These are phyloP conservation scores for Sphaeramia orbicularis DNA, from an alignment of 2,797 vertebrate species.

Conservation along the genomic window DNA sequence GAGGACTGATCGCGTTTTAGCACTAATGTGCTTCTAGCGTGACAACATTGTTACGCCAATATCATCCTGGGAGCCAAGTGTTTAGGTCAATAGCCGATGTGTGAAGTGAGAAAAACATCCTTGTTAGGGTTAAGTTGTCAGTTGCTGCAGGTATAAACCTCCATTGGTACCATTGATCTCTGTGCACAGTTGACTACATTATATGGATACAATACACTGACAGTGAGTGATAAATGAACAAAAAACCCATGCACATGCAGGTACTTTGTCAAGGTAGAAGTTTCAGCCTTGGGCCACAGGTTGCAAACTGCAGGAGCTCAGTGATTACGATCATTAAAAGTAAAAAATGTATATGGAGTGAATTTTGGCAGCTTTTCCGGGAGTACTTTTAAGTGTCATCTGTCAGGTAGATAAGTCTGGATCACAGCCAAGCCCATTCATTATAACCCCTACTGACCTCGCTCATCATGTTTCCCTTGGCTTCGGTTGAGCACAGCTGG, in stretches of 20 bases:
- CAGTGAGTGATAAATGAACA: too few relatives aligned
- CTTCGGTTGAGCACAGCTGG: conserved; percentile 41
- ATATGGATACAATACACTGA: background rate
- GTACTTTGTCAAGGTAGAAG: too few relatives aligned
- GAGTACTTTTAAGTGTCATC: background rate
- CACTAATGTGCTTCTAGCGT: conserved; percentile 25
- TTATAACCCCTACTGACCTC: conserved; percentile 19
- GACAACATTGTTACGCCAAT: conserved; percentile 40
- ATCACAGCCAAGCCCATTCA: background rate
- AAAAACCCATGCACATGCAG: too few relatives aligned
- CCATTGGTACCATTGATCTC: conserved; percentile 1
- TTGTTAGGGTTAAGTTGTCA: conserved; percentile 22
- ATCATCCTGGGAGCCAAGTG: conserved; percentile 36
- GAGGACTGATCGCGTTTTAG: conserved; percentile 8
- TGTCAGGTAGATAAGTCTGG: conserved; percentile 15
- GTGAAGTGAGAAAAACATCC: conserved; percentile 52
- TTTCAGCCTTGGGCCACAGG: too few relatives aligned
- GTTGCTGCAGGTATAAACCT: conserved; percentile 20
- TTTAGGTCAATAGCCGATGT: conserved; percentile 51
- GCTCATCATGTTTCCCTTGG: conserved; percentile 29
- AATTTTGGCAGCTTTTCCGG: too few relatives aligned
- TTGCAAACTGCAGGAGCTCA: too few relatives aligned
- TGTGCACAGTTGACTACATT: background rate
- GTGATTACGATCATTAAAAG: too few relatives aligned
- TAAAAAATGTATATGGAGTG: too few relatives aligned